A percentile compares a stretch with the other conserved stretches of the same genome.
phyloP scores from a whole-genome alignment of 2,888 invertebrate genomes.

The Andrena bicolor region DNA sequence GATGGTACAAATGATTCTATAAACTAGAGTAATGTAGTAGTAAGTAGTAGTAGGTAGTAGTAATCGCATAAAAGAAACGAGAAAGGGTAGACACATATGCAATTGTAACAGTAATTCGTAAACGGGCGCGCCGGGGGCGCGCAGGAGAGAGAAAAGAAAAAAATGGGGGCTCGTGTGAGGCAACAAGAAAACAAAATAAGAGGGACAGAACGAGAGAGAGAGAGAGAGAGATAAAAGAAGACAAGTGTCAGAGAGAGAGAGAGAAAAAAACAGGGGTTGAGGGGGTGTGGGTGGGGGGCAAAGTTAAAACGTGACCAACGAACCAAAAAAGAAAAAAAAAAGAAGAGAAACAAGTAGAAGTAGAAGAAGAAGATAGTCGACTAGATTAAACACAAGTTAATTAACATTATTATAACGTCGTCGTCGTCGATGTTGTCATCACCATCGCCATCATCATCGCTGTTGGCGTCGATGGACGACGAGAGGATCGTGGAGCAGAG shows the following conservation, averaged over 20 bases:
- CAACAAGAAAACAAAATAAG: background rate
- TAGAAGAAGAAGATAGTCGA: slow-evolving; percentile 43
- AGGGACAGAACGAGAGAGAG: background rate
- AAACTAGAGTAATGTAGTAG: slow-evolving; percentile 74
- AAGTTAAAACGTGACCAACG: slow-evolving; percentile 2
- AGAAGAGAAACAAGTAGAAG: slow-evolving; percentile 17
- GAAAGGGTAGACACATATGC: slow-evolving; percentile 48
- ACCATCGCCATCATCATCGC: slow-evolving; percentile 37
- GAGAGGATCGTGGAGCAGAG: background rate
- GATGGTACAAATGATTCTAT: slow-evolving; percentile 84
- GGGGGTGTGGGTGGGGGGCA: background rate
- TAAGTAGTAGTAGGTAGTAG: slow-evolving; percentile 41
- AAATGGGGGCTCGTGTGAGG: background rate
- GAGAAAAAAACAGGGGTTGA: slow-evolving; percentile 7
- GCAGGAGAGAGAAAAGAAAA: slow-evolving; percentile 13
- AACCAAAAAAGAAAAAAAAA: slow-evolving; percentile 10
- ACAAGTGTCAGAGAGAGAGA: background rate
- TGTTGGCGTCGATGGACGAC: slow-evolving; percentile 52
- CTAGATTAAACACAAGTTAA: slow-evolving; percentile 61
- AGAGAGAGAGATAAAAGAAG: background rate
- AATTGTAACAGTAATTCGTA: slow-evolving; percentile 28
- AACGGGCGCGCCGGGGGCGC: slow-evolving; percentile 41
- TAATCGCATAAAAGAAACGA: slow-evolving; percentile 71
- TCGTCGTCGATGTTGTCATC: slow-evolving; percentile 48
- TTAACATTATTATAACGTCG: slow-evolving; percentile 52